phyloP scores from a whole-genome alignment of 2,797 vertebrate species.

The Urophycis tenuis region DNA sequence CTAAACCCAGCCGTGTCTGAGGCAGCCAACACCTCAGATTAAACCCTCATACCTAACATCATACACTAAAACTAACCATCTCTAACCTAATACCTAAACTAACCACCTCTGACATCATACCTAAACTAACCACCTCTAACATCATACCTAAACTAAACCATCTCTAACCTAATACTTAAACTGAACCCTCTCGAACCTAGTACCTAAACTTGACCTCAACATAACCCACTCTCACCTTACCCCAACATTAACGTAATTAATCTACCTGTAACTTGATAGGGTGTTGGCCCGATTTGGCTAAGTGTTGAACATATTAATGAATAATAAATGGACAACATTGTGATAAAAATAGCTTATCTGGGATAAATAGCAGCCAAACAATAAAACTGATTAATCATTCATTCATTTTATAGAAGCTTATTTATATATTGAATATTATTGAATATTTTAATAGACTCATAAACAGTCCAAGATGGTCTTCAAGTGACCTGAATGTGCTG shows the following conservation, averaged over 20 bases:
- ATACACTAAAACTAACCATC: too few relatives aligned
- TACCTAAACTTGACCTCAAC: neutral
- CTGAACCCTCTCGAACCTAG: too few relatives aligned
- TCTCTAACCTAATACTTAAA: too few relatives aligned
- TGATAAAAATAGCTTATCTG: neutral
- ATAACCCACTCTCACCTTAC: neutral
- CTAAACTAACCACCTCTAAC: too few relatives aligned
- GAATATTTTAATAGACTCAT: too few relatives aligned
- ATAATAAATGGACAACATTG: slow-evolving; percentile 2
- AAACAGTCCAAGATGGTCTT: too few relatives aligned
- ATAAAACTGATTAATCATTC: neutral
- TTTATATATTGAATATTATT: too few relatives aligned
- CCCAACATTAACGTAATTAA: neutral
- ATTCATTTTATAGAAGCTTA: neutral
- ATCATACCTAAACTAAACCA: too few relatives aligned
- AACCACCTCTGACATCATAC: too few relatives aligned
- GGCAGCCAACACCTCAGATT: neutral
- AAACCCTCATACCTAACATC: too few relatives aligned
- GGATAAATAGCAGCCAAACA: neutral
- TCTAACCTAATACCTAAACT: too few relatives aligned
- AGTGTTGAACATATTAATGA: slow-evolving; percentile 1
- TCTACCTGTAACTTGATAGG: neutral
- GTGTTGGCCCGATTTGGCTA: neutral
- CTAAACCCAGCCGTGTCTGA: neutral
- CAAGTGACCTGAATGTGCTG: too few relatives aligned